Conservation (phyloP, 2,888 invertebrate genomes). For the Fragum sueziense region DNA sequence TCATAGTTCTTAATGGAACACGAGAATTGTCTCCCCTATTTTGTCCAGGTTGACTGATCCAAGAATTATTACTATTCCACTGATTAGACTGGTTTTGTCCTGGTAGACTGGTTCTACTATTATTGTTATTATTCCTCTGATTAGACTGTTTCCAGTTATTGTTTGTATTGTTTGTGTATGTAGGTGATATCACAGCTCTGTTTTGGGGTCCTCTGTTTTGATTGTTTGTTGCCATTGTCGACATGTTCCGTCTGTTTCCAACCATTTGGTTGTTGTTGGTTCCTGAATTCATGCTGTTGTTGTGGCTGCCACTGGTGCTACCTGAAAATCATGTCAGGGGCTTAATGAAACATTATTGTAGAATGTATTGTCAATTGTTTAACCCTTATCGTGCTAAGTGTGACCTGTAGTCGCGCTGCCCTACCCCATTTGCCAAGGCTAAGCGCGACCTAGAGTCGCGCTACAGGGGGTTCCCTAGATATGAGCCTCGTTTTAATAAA, state of each 20-base stretch:
- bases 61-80: background rate
- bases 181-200: constrained; percentile 11
- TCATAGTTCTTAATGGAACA: constrained; percentile 44
- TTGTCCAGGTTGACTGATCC: background rate
- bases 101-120: constrained; percentile 20
- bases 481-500: too few relatives aligned
- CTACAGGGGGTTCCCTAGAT: too few relatives aligned
- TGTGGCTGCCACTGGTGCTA: background rate
- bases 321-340: background rate
- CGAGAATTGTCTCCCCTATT: constrained; percentile 28
- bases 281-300: background rate
- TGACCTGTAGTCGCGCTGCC: too few relatives aligned
- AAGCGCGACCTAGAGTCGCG: too few relatives aligned
- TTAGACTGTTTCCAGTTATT: constrained; percentile 14
- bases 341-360: too few relatives aligned
- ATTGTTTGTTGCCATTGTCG: background rate
- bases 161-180: background rate
- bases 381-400: too few relatives aligned
- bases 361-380: too few relatives aligned
- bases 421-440: too few relatives aligned
- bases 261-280: background rate
- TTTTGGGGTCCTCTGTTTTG: background rate
- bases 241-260: constrained; percentile 16
- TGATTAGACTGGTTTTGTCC: constrained; percentile 9
- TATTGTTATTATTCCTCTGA: constrained; percentile 26